These are phyloP conservation scores for Falco peregrinus DNA, from an alignment of 2,797 vertebrate genomes.

Conservation along the genomic window DNA sequence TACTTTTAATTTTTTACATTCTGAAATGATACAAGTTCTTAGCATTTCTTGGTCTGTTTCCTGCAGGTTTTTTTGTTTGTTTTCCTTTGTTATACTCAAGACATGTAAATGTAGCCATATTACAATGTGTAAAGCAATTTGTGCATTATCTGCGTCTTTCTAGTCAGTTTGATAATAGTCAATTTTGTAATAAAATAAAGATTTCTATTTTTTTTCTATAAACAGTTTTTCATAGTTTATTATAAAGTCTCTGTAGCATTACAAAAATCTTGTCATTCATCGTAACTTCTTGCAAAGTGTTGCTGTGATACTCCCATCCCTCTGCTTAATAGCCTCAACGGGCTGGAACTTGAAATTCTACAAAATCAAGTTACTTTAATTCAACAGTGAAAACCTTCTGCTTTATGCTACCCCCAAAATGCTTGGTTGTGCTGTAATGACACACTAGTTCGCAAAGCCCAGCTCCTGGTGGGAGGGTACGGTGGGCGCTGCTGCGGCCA, in stretches of 20 bases:
- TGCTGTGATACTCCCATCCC: background rate
- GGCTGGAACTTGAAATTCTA: background rate
- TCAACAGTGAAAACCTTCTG: background rate
- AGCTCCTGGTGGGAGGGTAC: background rate
- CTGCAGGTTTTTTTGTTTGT: background rate
- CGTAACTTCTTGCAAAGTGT: background rate
- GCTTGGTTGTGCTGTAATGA: background rate
- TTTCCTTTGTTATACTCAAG: background rate
- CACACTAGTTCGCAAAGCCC: background rate
- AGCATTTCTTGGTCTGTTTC: background rate
- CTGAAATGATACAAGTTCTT: background rate
- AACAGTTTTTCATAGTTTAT: background rate
- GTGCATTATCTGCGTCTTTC: background rate
- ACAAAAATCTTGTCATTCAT: background rate
- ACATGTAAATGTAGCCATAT: background rate
- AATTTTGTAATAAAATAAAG: constrained; percentile 52
- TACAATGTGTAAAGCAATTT: background rate
- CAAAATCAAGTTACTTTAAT: background rate
- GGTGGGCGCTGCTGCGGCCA: fast-evolving
- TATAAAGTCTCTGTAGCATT: background rate
- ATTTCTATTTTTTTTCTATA: background rate
- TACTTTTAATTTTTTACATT: background rate
- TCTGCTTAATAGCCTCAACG: background rate
- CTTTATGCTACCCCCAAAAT: background rate
- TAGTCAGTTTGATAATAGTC: background rate